A percentile compares a stretch with the other conserved stretches of the same genome.
Conservation (phyloP, 2,797 vertebrate species). For the Linurgus olivaceus region DNA sequence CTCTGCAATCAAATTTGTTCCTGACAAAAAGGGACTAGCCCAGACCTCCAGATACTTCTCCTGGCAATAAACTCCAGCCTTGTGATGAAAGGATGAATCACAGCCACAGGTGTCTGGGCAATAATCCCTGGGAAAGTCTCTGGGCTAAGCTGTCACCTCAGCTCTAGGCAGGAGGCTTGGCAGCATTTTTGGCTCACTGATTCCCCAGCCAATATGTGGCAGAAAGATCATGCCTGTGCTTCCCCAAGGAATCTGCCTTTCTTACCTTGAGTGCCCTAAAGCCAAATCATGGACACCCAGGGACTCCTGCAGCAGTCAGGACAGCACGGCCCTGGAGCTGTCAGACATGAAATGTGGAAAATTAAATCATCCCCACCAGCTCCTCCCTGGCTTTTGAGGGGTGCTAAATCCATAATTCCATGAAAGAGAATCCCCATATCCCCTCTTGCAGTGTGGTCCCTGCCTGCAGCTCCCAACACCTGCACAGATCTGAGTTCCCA, state of each 20-base stretch:
- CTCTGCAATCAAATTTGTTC: neutral
- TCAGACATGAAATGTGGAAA: neutral
- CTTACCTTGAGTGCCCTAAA: neutral
- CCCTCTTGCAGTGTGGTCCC: neutral
- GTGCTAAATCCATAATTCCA: neutral
- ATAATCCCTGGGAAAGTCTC: neutral
- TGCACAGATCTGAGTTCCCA: fast-evolving
- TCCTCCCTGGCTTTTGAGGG: neutral
- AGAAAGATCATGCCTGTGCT: neutral
- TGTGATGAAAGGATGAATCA: neutral
- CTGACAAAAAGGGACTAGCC: neutral
- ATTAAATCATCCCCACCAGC: neutral
- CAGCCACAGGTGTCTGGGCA: slow-evolving; percentile 6
- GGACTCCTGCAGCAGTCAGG: neutral
- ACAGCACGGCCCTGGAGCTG: neutral
- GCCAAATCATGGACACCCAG: neutral
- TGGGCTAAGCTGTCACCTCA: neutral
- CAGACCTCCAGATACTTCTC: neutral
- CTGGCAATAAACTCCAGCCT: neutral
- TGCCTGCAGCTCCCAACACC: neutral
- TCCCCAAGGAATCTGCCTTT: neutral
- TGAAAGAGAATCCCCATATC: neutral
- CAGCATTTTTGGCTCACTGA: neutral
- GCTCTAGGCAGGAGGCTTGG: neutral
- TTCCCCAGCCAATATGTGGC: neutral